Conservation (phyloP, 2,113 vertebrate species). For the Microcebus ravelobensis region DNA sequence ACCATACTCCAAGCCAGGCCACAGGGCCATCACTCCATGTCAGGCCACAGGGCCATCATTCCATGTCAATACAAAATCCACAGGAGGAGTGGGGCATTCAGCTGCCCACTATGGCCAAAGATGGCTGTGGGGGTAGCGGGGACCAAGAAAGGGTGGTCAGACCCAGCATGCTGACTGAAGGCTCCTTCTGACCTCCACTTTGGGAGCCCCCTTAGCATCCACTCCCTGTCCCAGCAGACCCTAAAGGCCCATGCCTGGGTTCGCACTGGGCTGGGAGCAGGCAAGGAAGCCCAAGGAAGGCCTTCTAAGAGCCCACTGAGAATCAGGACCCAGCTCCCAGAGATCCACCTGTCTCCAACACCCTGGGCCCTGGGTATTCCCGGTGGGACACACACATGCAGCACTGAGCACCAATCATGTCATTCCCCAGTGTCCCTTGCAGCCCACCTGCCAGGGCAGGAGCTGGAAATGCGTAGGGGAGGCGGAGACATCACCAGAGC, state of each 20-base stretch:
- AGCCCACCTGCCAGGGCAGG: background rate
- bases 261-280: background rate
- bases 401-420: background rate
- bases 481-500: background rate
- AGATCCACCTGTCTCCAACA: background rate
- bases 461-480: background rate
- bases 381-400: background rate
- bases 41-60: background rate
- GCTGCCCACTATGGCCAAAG: background rate
- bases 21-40: background rate
- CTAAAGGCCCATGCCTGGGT: background rate
- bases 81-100: background rate
- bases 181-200: background rate
- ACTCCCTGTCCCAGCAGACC: background rate
- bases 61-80: background rate
- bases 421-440: background rate
- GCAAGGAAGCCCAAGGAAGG: background rate
- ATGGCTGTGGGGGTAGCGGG: accelerated
- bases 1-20: slow-evolving; percentile 26
- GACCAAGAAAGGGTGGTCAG: background rate
- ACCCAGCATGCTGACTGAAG: background rate
- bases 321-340: background rate
- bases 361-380: background rate
- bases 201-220: background rate
- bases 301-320: background rate